Evolutionary conservation across 2,888 invertebrate genomes (phyloP), one percentile per base, ranked within the genome.

Genomic region (Notodonta dromedarius): DNA sequence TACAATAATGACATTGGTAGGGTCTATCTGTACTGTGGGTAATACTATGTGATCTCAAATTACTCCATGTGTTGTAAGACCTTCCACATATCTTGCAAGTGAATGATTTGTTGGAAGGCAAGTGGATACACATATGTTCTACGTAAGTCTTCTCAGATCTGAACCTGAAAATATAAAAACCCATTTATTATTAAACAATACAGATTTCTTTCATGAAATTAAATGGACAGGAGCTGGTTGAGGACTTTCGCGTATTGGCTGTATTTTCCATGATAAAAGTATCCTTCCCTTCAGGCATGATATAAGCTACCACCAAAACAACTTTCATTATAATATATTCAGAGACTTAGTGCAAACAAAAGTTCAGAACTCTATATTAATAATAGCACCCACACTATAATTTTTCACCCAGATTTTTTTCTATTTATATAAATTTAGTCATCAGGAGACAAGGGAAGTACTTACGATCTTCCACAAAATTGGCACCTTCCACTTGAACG

Each of bases 1-100:
- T 95, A 84, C 96, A 96, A 57, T 95, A 86, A 46, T 95, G 94
- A 78, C 96, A 96, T 63, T 95, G 94, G 77, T 95, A 96, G 0
- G 96, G 96, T 73, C 96, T 90, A 56, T 96, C 92, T 80, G 94
- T 94, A 70, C 96, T 96, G 75, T 96, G 96, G 44, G 96, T 95
- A 64, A 96, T 94, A 74, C 95, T 96, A 84, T 96, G 96, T 13
- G 95, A 95, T 68, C 95, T 94, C 58, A 96, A 86, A 56, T 95
- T 95, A 60, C 96, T 95, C 79, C 94, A 95, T 24, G 95, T 96
- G 53, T 95, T 95, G 84, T 96, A 96, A 35, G 96, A 95, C 56
- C 96, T 90, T 14, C 95, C 95, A 84, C 96, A 96, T n/a, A 95
- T 94, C 66, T 93, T 94, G 78, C 96, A 96, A 24, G 83, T 84